Base-by-base conservation (phyloP, 2,113 vertebrate species). In the Notothenia rossii region DNA sequence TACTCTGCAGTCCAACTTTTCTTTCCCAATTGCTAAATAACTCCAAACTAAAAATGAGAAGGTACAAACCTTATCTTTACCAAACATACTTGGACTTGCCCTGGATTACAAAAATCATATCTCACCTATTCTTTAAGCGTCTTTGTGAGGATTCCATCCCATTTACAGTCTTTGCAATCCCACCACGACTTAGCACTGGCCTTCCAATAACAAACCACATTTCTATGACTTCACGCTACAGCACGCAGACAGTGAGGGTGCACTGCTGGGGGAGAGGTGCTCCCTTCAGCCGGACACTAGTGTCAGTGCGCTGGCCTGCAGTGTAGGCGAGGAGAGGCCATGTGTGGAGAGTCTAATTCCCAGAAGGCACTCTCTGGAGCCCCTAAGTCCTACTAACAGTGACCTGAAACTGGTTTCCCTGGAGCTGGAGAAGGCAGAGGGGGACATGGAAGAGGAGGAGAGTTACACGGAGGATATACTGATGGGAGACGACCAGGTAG, bases 401-500 rank as follows among this genome's bases (percentile, higher is more conserved):
- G 81, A 95, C 82, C 81, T 79, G 58, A 88, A 79, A 22, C 78
- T 79, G 70, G 87, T 92, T 76, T 78, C 81, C 50, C 83, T 82
- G 86, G 77, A 91, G 63, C 83, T 83, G 83, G 84, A 92, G 53
- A 89, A 92, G 76, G 77, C 84, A 74, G 81, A 86, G 61, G 74
- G 72, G 80, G 93, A 25, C 2, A 25, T 2, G 25, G 29, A 29
- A 29, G 29, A 89, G 77, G 94, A 82, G 63, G 94, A 94, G 67
- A 93, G 93, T 92, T 95, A 94, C 92, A 95, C 95, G 86, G 96
- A 97, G 55, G 95, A 96, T 92, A 93, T 93, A 89, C 93, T 96
- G 91, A 95, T 96, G 91, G 95, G 94, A 93, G 95, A 94, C 43
- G 96, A 97, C 91, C 97, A 99, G 98, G 98, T 98, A 98, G 96